Percentiles rank a stretch among this genome's conserved stretches.
phyloP scores from a whole-genome alignment of 2,797 vertebrate genomes.

The Hylomyscus alleni region DNA sequence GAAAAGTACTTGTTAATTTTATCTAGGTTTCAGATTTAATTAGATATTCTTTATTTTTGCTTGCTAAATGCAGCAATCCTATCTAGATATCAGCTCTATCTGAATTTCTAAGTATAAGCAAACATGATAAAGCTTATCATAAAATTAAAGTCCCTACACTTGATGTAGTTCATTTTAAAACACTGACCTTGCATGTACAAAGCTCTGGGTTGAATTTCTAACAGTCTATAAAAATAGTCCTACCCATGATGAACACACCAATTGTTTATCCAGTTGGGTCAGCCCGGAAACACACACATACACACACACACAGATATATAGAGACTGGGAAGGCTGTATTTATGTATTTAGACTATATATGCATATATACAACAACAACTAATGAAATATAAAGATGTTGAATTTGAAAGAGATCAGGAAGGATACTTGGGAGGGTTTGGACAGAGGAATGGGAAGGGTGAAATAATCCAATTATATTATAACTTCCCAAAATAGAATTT shows the following conservation, averaged over 20 bases:
- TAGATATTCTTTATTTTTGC: background rate
- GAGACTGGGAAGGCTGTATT: background rate
- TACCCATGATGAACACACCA: background rate
- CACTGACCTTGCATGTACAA: background rate
- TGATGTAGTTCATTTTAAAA: background rate
- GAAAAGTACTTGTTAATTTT: background rate
- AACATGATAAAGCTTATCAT: background rate
- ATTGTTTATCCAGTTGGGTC: background rate
- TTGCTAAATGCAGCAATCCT: conserved; percentile 18
- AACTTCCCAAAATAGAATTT: background rate
- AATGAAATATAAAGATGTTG: background rate
- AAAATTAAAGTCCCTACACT: background rate
- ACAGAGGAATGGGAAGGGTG: fast-evolving
- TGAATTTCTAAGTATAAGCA: conserved; percentile 51
- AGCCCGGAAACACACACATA: background rate
- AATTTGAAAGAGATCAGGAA: background rate
- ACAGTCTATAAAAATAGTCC: background rate
- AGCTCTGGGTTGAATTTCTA: background rate
- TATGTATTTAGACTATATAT: background rate
- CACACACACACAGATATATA: too few species aligned
- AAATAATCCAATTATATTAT: background rate
- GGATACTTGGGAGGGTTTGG: too few species aligned
- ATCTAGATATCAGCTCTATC: background rate
- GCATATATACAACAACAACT: background rate
- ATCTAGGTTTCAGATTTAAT: conserved; percentile 45